Evolutionary conservation across 30 jellyfish, hydroid and myxozoan species (phyloP).

Genomic region (Hydra vulgaris): DNA sequence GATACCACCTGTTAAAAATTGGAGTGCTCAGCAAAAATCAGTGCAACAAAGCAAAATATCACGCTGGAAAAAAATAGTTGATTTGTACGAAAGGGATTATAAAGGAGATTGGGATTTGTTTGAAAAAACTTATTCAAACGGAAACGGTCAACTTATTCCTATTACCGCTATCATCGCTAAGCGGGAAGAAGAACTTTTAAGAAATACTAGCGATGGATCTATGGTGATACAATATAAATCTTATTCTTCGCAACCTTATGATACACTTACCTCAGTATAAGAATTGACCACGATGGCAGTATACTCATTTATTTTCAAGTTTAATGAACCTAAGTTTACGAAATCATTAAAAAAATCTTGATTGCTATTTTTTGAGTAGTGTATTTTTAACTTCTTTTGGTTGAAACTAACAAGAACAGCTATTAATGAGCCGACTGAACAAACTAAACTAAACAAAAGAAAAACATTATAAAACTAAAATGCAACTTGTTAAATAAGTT

Average conservation of each 20-base stretch:
- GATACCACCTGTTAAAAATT: slow-evolving; percentile 62
- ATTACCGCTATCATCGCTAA: slow-evolving; percentile 78
- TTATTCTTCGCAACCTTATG: neutral
- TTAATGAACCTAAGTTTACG: too few relatives aligned
- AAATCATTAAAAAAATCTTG: too few relatives aligned
- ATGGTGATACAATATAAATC: neutral
- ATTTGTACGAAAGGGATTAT: slow-evolving; percentile 58
- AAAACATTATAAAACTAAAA: too few relatives aligned
- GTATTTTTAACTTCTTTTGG: too few relatives aligned
- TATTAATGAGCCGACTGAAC: too few relatives aligned
- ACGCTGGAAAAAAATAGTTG: slow-evolving; percentile 86
- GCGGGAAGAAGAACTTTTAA: slow-evolving; percentile 40
- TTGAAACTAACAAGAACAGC: too few relatives aligned
- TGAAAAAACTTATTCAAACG: slow-evolving; percentile 49
- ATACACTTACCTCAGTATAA: neutral
- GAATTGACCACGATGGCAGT: neutral
- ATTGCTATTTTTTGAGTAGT: too few relatives aligned
- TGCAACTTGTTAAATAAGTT: too few relatives aligned
- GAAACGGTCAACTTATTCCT: slow-evolving; percentile 56
- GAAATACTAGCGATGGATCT: neutral
- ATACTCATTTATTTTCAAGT: neutral
- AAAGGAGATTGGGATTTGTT: slow-evolving; percentile 44
- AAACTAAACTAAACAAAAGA: too few relatives aligned
- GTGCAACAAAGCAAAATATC: slow-evolving; percentile 89
- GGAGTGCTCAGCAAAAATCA: slow-evolving; percentile 80